These are phyloP conservation scores for Meteorus colon DNA, from an alignment of 2,888 invertebrate genomes.

Conservation along the genomic window DNA sequence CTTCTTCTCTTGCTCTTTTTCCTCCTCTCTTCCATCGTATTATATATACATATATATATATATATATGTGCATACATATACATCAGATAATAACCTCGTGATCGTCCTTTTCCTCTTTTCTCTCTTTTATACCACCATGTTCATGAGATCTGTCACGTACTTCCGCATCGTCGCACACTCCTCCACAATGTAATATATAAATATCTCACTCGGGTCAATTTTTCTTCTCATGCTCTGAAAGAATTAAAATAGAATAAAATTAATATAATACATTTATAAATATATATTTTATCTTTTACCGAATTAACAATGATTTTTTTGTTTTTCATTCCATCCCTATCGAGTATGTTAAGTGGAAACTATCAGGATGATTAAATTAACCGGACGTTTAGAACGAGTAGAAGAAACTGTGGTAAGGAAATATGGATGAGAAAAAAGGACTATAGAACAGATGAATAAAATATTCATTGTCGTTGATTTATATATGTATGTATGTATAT, in stretches of 20 bases:
- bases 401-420: neutral
- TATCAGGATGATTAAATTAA: neutral
- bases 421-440: neutral
- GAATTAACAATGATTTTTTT: neutral
- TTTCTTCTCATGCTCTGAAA: neutral
- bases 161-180: conserved; percentile 33
- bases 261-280: neutral
- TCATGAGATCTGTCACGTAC: conserved; percentile 40
- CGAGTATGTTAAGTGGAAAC: neutral
- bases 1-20: conserved; percentile 28
- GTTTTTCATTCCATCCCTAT: neutral
- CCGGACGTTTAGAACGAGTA: neutral
- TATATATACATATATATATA: conserved; percentile 1
- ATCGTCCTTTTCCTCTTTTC: conserved; percentile 30
- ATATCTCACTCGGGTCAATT: neutral
- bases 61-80: conserved; percentile 7
- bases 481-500: conserved; percentile 2
- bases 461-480: neutral
- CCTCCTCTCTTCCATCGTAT: neutral
- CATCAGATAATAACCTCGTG: conserved; percentile 23
- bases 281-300: neutral
- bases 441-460: conserved; percentile 13
- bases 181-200: neutral
- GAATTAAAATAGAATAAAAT: neutral
- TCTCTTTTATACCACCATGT: conserved; percentile 5